Conservation (phyloP, 2,888 invertebrate genomes). For the Stictocephala bisonia region DNA sequence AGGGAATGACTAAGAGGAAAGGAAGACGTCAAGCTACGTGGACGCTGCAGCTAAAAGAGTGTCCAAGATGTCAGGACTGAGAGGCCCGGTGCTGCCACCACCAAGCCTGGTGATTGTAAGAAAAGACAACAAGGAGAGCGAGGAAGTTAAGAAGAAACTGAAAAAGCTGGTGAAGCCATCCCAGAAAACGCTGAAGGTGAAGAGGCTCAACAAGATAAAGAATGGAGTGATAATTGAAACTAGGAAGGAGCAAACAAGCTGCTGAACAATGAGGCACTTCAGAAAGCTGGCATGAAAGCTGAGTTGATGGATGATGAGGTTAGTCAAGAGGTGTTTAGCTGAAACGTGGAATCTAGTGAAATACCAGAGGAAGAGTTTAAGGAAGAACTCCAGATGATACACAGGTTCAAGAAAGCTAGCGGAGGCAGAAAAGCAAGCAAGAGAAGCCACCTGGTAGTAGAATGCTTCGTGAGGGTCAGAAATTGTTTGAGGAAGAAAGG, state of each 20-base stretch:
- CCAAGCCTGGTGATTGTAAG: not conserved
- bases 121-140: not conserved
- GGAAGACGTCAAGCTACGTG: not conserved
- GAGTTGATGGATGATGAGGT: not conserved
- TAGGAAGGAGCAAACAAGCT: not conserved
- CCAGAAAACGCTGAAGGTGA: too few relatives aligned
- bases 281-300: not conserved
- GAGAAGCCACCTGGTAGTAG: not conserved
- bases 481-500: too few relatives aligned
- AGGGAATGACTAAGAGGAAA: too few relatives aligned
- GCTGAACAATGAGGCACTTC: not conserved
- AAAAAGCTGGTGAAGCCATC: too few relatives aligned
- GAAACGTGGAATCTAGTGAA: not conserved
- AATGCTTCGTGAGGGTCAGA: too few relatives aligned
- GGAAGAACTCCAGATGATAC: not conserved
- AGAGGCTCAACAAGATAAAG: too few relatives aligned
- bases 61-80: not conserved
- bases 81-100: not conserved
- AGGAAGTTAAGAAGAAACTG: not conserved
- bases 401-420: not conserved
- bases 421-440: too few relatives aligned
- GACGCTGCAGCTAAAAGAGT: not conserved
- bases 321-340: not conserved
- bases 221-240: not conserved
- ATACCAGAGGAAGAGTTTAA: not conserved